Percentiles rank a stretch among this genome's conserved stretches.
phyloP scores from a whole-genome alignment of 2,113 vertebrate genomes.

The Scytalopus superciliaris region DNA sequence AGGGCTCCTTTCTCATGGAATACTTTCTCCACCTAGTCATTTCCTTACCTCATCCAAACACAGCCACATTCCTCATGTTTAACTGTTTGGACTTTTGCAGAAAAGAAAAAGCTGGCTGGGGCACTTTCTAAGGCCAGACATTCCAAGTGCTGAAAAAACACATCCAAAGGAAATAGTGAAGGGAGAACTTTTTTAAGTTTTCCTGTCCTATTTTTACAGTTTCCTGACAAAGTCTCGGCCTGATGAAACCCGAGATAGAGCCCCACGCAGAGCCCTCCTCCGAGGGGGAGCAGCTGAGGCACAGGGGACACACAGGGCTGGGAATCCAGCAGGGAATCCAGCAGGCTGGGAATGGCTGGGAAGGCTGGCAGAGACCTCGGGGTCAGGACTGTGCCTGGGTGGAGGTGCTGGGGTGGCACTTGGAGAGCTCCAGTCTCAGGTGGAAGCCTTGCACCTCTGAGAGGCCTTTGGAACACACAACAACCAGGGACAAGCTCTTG shows the following conservation, averaged over 20 bases:
- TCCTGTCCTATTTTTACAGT: slow-evolving; percentile 52
- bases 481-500: background rate
- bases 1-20: slow-evolving; percentile 44
- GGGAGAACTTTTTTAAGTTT: slow-evolving; percentile 16
- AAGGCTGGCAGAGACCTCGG: background rate
- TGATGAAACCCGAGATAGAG: background rate
- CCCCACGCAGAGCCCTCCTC: background rate
- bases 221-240: slow-evolving; percentile 28
- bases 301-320: background rate
- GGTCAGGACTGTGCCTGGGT: background rate
- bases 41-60: slow-evolving; percentile 50
- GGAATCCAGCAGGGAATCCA: too few relatives aligned
- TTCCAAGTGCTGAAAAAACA: slow-evolving; percentile 54
- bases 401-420: background rate
- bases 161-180: slow-evolving; percentile 38
- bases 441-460: background rate
- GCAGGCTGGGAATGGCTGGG: background rate
- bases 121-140: slow-evolving; percentile 37
- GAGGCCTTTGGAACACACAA: background rate
- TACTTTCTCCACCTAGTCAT: slow-evolving; percentile 53
- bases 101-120: slow-evolving; percentile 28
- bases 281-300: background rate
- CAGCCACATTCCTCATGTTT: slow-evolving; percentile 49
- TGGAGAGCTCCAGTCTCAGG: background rate
- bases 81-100: slow-evolving; percentile 41